A percentile compares a stretch with the other conserved stretches of the same genome.
Conservation (phyloP, 1,140 invertebrate genomes). For the Aphaenogaster floridana region DNA sequence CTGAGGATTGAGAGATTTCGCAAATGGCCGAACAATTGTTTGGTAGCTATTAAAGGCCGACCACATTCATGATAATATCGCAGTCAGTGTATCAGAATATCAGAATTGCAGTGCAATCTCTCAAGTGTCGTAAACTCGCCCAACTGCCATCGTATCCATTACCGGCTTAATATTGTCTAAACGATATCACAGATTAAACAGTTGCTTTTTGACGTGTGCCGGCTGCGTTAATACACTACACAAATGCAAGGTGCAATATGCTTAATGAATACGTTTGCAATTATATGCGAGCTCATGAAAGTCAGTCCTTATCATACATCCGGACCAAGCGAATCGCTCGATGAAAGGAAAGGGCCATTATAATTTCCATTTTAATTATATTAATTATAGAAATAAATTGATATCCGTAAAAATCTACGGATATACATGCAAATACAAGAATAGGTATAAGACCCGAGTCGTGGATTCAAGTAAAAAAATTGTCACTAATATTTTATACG, state of each 20-base stretch:
- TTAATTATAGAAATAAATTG: too few relatives aligned
- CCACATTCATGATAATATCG: constrained; percentile 23
- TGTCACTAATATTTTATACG: constrained; percentile 6
- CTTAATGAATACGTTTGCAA: constrained; percentile 6
- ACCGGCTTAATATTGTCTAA: constrained; percentile 27
- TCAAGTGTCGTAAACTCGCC: constrained; percentile 36
- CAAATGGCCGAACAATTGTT: neutral
- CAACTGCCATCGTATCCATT: constrained; percentile 5
- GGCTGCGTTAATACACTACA: neutral
- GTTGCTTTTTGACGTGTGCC: neutral
- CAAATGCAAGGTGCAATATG: neutral
- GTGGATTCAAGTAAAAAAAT: neutral
- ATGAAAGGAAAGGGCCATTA: neutral
- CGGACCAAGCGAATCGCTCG: neutral
- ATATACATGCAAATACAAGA: neutral
- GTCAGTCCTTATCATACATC: neutral
- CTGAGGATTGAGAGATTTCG: neutral
- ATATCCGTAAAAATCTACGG: neutral
- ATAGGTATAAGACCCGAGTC: neutral
- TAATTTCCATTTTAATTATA: neutral
- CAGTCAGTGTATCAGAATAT: constrained; percentile 23
- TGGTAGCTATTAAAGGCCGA: neutral
- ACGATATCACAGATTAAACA: neutral
- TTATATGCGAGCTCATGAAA: neutral
- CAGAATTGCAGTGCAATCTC: constrained; percentile 22